A percentile compares a stretch with the other conserved stretches of the same genome.
Evolutionary conservation across 2,888 invertebrate genomes (phyloP).

Genomic region (Erynnis tages): DNA sequence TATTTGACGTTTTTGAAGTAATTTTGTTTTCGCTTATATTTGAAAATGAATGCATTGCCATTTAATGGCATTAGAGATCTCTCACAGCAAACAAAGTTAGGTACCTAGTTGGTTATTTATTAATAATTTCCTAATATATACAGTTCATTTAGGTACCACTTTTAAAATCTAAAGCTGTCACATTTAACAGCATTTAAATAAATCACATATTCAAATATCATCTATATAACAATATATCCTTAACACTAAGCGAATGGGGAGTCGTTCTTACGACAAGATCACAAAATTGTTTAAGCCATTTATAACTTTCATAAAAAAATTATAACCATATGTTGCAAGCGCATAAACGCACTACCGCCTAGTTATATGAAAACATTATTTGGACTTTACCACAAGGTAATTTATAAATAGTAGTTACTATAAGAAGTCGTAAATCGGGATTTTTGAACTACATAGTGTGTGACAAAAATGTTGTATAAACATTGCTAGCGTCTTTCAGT

Average conservation of each 20-base stretch:
- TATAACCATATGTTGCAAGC: slow-evolving; percentile 17
- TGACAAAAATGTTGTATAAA: slow-evolving; percentile 12
- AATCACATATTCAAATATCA: slow-evolving; percentile 43
- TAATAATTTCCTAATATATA: slow-evolving; percentile 34
- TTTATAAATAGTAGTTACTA: slow-evolving; percentile 8
- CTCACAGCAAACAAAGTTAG: slow-evolving; percentile 46
- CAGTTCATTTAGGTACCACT: slow-evolving; percentile 30
- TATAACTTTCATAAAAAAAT: slow-evolving; percentile 16
- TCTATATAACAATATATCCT: slow-evolving; percentile 40
- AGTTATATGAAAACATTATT: slow-evolving; percentile 14
- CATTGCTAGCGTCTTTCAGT: not conserved
- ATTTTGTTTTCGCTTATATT: not conserved
- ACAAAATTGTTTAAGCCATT: slow-evolving; percentile 37
- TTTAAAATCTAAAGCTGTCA: slow-evolving; percentile 41
- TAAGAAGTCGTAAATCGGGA: slow-evolving; percentile 5
- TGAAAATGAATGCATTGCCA: slow-evolving; percentile 31
- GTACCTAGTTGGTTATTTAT: slow-evolving; percentile 30
- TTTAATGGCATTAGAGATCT: slow-evolving; percentile 34
- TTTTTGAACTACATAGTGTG: slow-evolving; percentile 13
- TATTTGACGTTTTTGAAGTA: no score
- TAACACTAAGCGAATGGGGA: slow-evolving; percentile 38
- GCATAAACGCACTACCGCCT: slow-evolving; percentile 21
- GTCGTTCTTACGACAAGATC: slow-evolving; percentile 33
- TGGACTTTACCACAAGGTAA: slow-evolving; percentile 24
- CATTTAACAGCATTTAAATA: slow-evolving; percentile 46